A percentile compares a stretch with the other conserved stretches of the same genome.
Conservation (phyloP, 2,113 vertebrate species). For the Leiothrix lutea region DNA sequence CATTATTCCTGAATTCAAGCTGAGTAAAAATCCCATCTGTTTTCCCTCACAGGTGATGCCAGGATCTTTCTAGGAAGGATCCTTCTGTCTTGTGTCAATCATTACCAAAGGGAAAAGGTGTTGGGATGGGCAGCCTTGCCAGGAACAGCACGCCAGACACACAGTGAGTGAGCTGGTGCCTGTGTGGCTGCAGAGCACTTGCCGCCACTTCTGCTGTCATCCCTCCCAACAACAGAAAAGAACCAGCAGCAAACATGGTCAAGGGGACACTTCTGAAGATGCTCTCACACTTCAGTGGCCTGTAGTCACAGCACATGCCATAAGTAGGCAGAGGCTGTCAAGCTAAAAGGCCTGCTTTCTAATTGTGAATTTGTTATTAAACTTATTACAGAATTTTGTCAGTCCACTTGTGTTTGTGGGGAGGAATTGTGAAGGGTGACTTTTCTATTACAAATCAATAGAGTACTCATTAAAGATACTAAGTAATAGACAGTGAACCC, state of each 20-base stretch:
- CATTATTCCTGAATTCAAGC: neutral
- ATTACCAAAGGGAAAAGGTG: conserved; percentile 9
- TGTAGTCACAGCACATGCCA: accelerated
- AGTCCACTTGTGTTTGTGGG: neutral
- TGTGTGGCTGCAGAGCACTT: neutral
- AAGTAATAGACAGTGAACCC: neutral
- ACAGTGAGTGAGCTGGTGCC: neutral
- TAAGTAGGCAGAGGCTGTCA: neutral
- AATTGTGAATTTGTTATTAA: neutral
- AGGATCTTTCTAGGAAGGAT: conserved; percentile 40
- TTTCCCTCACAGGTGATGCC: conserved; percentile 30
- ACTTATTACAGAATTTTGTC: neutral
- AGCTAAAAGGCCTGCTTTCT: neutral
- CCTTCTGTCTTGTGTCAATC: conserved; percentile 41
- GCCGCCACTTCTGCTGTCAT: neutral
- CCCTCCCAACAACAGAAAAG: accelerated
- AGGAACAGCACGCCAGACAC: neutral
- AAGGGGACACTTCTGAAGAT: neutral
- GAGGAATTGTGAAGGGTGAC: neutral
- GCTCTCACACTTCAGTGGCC: neutral
- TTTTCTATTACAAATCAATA: neutral
- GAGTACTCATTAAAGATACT: neutral
- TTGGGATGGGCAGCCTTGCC: neutral
- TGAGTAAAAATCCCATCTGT: conserved; percentile 26
- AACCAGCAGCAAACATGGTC: neutral